Base-by-base conservation (phyloP, 1,140 invertebrate species). In the Lysiphlebus fabarum region DNA sequence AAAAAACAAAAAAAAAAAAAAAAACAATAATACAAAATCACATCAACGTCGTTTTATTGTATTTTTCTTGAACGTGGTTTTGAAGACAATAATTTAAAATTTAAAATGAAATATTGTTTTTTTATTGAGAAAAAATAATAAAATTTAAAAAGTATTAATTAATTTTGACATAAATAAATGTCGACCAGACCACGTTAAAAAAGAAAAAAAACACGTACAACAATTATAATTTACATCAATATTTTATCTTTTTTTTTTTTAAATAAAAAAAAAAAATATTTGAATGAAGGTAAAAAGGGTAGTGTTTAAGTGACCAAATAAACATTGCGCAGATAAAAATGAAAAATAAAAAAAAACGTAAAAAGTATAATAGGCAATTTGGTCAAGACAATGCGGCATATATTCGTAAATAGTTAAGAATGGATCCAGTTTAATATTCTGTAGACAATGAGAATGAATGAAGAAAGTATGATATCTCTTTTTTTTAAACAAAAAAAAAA, bases 241-340 rank as follows among this genome's bases (percentile, higher is more conserved):
- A 51, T 37, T 51, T 49, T 26, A 37, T 6, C 5, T 38, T 51
- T 51, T 51, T 51, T 51, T 51, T 38, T 12, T 12, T 36, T 37
- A 11, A 17, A 53, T 45, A 59, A 51, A 44, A 41, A 42, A n/a
- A 54, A 55, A n/a, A 51, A 61, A 48, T 66, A 57, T 67, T 65
- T 44, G 65, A 65, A 48, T 36, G 40, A 41, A 37, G 36, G 47
- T 41, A 59, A 26, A 44, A 33, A 58, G 36, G 40, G 56, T 49
- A 55, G 45, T 50, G 48, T 42, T 6, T 41, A 58, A 58, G 56
- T 34, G 56, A 51, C 36, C 49, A 37, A 49, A 42, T 40, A 38
- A 8, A 49, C 17, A 26, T 26, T 26, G 17, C 17, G 17, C 4
- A 26, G 17, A 26, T 26, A 26, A 11, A n/a, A 47, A 59, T 43